These are phyloP conservation scores for Epinotia demarniana DNA, from an alignment of 2,888 invertebrate species.

Conservation along the genomic window DNA sequence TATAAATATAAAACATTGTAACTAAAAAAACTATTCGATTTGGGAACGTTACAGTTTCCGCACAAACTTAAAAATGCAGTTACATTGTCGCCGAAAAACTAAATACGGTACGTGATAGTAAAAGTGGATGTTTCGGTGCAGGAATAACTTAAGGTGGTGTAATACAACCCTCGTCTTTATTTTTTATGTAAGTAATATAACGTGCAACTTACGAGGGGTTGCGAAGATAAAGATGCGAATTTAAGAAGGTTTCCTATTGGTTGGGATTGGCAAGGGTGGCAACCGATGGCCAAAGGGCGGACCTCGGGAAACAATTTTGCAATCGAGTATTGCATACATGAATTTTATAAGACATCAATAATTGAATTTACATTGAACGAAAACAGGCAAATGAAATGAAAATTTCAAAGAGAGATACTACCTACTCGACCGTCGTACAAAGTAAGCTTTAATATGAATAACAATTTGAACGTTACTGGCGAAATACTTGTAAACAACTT, in stretches of 20 bases:
- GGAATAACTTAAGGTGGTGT: conserved; percentile 24
- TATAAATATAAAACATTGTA: conserved; percentile 35
- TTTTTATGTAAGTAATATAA: conserved; percentile 66
- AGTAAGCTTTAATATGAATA: not conserved
- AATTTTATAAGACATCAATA: conserved; percentile 10
- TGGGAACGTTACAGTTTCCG: conserved; percentile 35
- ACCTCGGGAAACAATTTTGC: conserved; percentile 47
- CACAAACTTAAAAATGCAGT: conserved; percentile 25
- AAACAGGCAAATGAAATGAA: not conserved
- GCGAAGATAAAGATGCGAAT: conserved; percentile 67
- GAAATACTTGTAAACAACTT: not conserved
- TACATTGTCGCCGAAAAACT: not conserved
- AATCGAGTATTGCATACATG: conserved; percentile 34
- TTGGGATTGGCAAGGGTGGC: conserved; percentile 64
- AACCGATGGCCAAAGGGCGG: conserved; percentile 64
- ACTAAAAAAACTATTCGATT: conserved; percentile 31
- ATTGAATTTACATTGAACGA: conserved; percentile 12
- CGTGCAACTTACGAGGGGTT: conserved; percentile 56
- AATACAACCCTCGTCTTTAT: conserved; percentile 62
- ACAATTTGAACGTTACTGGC: not conserved
- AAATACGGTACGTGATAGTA: not conserved
- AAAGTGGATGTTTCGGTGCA: not conserved
- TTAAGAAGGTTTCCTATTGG: conserved; percentile 67
- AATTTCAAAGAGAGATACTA: not conserved
- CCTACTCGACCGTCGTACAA: not conserved